Percentiles rank a stretch among this genome's conserved stretches.
Conservation (phyloP, 2,888 invertebrate species). For the Eucriotettix oculatus region DNA sequence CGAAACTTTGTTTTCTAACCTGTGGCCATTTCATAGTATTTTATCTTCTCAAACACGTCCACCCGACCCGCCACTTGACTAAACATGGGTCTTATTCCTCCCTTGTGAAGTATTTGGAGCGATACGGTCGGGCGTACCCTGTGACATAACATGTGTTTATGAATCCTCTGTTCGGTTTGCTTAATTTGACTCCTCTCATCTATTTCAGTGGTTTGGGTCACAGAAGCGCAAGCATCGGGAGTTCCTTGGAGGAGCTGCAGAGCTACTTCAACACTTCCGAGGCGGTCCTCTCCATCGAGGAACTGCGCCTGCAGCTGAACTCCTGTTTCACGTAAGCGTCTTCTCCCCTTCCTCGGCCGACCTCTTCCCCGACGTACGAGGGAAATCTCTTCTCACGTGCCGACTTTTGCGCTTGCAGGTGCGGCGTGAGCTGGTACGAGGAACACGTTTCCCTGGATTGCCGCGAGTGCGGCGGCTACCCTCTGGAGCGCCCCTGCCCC, state of each 20-base stretch:
- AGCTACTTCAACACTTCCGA: constrained; percentile 14
- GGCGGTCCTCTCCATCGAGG: constrained; percentile 43
- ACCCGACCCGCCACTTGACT: no score
- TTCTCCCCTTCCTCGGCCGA: no score
- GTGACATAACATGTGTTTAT: no score
- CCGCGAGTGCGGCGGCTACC: constrained; percentile 64
- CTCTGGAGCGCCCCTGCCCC: constrained; percentile 56
- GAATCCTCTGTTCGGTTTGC: no score
- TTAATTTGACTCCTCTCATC: no score
- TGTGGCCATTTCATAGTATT: no score
- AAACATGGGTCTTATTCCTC: no score
- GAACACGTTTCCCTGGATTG: constrained; percentile 62
- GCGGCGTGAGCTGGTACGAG: constrained; percentile 65
- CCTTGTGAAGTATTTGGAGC: no score
- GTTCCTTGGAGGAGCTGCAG: constrained; percentile 18
- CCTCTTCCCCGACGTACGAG: no score
- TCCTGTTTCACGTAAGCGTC: constrained; percentile 46
- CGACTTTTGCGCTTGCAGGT: constrained; percentile 28
- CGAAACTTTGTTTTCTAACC: no score
- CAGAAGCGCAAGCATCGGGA: constrained; percentile 15
- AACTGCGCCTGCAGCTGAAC: constrained; percentile 49
- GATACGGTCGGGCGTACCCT: no score
- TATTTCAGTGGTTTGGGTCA: not conserved
- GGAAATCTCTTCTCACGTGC: not conserved
- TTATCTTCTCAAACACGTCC: no score